Base-by-base conservation (phyloP, 2,888 invertebrate species). In the Lacanobia wlatinum region DNA sequence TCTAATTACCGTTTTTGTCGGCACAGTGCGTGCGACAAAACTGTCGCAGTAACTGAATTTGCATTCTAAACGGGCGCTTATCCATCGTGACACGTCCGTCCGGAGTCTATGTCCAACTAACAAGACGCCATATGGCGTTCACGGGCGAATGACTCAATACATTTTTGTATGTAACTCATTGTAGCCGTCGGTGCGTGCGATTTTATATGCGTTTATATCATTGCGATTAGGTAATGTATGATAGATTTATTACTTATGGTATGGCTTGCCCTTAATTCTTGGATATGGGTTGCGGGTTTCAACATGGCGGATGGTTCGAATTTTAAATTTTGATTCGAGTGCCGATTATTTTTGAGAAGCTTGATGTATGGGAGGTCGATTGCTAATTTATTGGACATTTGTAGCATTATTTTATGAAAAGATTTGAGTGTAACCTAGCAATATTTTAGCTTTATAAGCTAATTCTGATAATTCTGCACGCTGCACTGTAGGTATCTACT, bases 71-170 rank as follows among this genome's bases (percentile, higher is more conserved):
- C 88, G 28, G 76, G 82, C 66, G 85, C 85, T 78, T 89, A 82
- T 83, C 83, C 75, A 73, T 84, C 81, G 79, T 81, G 83, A 87
- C 90, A 89, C 85, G 90, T 92, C 88, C 91, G 88, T 91, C 90
- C 91, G 89, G 87, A 90, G 88, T 80, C 87, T 89, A 88, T 90
- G 90, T 90, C 89, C 87, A 86, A 90, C 90, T 89, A 91, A 90
- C 90, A 78, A 89, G 90, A 90, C 87, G 88, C 94, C 94, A 94
- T 94, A 94, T 94, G 94, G 94, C 88, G 89, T 89, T 90, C 89
- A 90, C 87, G 88, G 87, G 82, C 82, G 89, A 88, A 88, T 92
- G 92, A 91, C 92, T 93, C 90, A 92, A 92, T 91, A 90, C 82
- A 87, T 87, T 86, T 87, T 76, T 78, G 77, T 85, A 87, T 87